Conservation (phyloP, 2,888 invertebrate species). For the Aspidapion aeneum region DNA sequence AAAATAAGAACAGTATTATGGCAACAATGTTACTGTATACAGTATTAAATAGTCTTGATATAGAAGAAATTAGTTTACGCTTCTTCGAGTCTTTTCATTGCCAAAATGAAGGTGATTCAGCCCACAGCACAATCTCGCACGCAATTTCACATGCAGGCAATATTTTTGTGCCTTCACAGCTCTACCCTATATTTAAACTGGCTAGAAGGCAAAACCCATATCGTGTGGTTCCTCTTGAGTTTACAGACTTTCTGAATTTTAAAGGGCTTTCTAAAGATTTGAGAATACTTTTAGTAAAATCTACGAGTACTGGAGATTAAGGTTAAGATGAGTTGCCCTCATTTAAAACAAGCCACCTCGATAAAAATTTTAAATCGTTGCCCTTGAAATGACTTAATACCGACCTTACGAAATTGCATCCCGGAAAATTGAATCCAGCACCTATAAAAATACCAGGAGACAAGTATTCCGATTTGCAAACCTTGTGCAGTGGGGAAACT, state of each 20-base stretch:
- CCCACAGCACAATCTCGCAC: conserved; percentile 13
- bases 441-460: neutral
- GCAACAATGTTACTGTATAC: conserved; percentile 11
- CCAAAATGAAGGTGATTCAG: conserved; percentile 19
- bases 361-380: neutral
- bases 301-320: conserved; percentile 12
- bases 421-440: neutral
- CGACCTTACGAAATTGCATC: neutral
- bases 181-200: conserved; percentile 14
- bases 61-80: conserved; percentile 7
- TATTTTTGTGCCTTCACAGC: conserved; percentile 14
- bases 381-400: neutral
- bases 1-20: no score
- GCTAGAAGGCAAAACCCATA: conserved; percentile 14
- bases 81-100: conserved; percentile 12
- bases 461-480: neutral
- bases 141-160: conserved; percentile 14
- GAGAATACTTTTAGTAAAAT: conserved; percentile 5
- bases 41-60: neutral
- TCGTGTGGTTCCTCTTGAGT: conserved; percentile 10
- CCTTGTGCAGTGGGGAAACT: neutral
- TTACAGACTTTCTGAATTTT: conserved; percentile 10
- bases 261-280: conserved; percentile 13
- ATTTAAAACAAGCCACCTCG: conserved; percentile 18
- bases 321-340: conserved; percentile 12